Conservation (phyloP, 2,113 vertebrate species). For the Toxotes chatareus region DNA sequence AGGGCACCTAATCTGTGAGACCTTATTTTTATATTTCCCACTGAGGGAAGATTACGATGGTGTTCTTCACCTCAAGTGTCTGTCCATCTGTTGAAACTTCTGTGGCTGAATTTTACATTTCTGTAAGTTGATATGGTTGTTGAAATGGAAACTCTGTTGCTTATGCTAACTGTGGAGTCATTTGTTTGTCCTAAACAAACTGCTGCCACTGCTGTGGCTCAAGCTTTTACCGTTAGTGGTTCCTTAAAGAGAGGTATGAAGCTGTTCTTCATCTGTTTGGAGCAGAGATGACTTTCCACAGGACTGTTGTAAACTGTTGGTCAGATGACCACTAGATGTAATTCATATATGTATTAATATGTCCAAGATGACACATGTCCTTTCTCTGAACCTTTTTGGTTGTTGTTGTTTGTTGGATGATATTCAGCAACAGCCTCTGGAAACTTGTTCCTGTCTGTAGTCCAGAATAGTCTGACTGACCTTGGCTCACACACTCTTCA, state of each 20-base stretch:
- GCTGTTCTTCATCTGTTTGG: too few relatives aligned
- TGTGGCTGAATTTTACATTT: neutral
- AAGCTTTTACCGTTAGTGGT: too few relatives aligned
- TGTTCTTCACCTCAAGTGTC: too few relatives aligned
- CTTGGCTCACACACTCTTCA: constrained; percentile 17
- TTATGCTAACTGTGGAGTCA: too few relatives aligned
- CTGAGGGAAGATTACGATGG: too few relatives aligned
- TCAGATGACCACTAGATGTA: neutral
- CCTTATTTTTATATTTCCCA: too few relatives aligned
- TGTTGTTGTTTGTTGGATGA: neutral
- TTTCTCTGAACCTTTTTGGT: neutral
- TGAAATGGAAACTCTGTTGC: neutral
- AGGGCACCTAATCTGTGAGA: too few relatives aligned
- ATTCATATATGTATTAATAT: neutral
- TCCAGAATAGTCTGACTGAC: constrained; percentile 6
- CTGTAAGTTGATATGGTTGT: neutral
- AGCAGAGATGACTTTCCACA: too few relatives aligned
- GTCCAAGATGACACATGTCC: neutral
- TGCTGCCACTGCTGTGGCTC: neutral
- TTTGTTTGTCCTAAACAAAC: neutral
- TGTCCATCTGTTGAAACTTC: neutral
- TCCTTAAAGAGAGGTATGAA: too few relatives aligned
- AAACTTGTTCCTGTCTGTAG: neutral
- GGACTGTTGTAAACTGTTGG: neutral
- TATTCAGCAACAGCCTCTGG: neutral